Evolutionary conservation across 2,888 invertebrate species (phyloP), one percentile per base, ranked within the genome.

Genomic region (Dolomedes plantarius): DNA sequence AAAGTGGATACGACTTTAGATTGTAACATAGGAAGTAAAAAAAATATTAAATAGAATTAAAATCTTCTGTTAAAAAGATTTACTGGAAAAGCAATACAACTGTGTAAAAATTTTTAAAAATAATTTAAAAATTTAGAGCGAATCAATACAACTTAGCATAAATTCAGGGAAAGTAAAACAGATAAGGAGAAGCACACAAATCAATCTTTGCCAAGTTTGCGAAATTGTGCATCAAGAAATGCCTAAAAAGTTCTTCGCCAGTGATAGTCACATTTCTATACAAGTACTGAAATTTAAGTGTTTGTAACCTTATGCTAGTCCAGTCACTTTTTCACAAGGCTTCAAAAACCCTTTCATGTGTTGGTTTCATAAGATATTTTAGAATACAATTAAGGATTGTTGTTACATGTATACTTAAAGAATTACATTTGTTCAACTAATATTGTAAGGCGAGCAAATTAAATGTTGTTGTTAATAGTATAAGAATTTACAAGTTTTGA

Each of bases 381-480:
- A 77, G 77, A 56, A 77, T 77, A 73, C 67, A 85, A 77, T 56
- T 85, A 85, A 85, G 83, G 83, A 85, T 77, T 85, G 83, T 85
- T 85, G 83, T 85, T 85, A 73, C 29, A 36, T 85, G 83, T 85
- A 85, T 77, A 85, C 73, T 85, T 85, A 65, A 56, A 85, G 73
- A 73, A 46, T 56, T 77, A 85, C 75, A 82, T 85, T 85, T 85
- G 83, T 85, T 85, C 83, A 85, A 85, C 72, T 85, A 67, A 85
- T 77, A 73, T 76, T 68, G 77, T 83, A 78, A 77, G 83, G 77
- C 83, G 83, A 85, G 83, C 83, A 85, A 85, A 85, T 85, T 85
- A 68, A 72, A 85, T 85, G 83, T 85, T 85, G 83, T 85, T 85
- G 83, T 85, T 85, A 74, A 85, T 85, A 85, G 83, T 85, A 77